Evolutionary conservation across 2,888 invertebrate species (phyloP).

Genomic region (Troides helena): DNA sequence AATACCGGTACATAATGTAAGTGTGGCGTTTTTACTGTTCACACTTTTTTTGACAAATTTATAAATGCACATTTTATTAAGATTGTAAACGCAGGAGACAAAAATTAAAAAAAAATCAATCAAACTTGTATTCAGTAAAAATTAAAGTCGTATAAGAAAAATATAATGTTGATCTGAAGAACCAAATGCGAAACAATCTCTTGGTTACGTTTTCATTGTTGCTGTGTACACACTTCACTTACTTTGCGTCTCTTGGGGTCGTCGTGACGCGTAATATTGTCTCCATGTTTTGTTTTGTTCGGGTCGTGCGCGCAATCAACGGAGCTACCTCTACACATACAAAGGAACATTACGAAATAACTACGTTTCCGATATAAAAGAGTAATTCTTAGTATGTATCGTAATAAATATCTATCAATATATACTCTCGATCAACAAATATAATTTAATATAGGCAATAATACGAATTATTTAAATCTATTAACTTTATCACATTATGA

Average conservation of each 20-base stretch:
- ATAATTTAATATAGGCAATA: conserved; percentile 71
- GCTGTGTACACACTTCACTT: conserved; percentile 17
- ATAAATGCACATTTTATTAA: conserved; percentile 63
- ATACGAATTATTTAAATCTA: conserved; percentile 63
- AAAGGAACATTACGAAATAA: conserved; percentile 52
- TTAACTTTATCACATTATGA: conserved; percentile 70
- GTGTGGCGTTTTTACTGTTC: conserved; percentile 60
- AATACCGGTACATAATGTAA: not conserved
- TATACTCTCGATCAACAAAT: conserved; percentile 74
- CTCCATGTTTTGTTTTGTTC: conserved; percentile 35
- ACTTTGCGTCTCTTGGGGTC: conserved; percentile 30
- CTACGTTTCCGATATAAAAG: conserved; percentile 57
- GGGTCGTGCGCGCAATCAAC: conserved; percentile 37
- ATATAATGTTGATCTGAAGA: conserved; percentile 29
- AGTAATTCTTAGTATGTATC: conserved; percentile 60
- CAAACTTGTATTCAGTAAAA: conserved; percentile 39
- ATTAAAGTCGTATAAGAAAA: conserved; percentile 32
- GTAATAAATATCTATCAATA: conserved; percentile 74
- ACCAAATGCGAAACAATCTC: conserved; percentile 32
- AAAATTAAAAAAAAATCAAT: conserved; percentile 50
- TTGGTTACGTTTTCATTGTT: conserved; percentile 34
- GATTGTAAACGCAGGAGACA: conserved; percentile 54
- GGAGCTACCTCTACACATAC: conserved; percentile 46
- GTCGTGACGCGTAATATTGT: conserved; percentile 24
- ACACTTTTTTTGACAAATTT: conserved; percentile 50